Percentiles rank a stretch among this genome's conserved stretches.
Conservation (phyloP, 53 echinoderm and acorn worm species). For the Stichopus horrens region DNA sequence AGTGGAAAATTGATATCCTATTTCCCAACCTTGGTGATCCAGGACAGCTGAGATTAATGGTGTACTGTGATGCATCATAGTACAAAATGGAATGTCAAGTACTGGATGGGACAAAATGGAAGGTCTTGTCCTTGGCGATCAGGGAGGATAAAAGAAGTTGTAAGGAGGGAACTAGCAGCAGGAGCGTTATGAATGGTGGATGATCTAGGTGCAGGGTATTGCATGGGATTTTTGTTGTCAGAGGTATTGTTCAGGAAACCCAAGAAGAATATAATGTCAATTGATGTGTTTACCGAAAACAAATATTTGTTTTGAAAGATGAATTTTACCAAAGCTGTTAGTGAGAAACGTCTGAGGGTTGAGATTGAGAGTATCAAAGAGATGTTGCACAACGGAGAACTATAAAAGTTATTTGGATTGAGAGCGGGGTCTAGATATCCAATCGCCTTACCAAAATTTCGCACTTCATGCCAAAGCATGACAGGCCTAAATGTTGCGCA, state of each 20-base stretch:
- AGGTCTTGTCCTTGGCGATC: conserved; percentile 18
- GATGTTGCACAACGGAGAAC: conserved; percentile 25
- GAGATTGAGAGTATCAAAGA: conserved; percentile 33
- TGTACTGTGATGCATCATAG: conserved; percentile 38
- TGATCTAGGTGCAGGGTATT: not conserved
- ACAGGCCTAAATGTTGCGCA: not conserved
- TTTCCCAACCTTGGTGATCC: conserved; percentile 1
- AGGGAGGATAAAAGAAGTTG: not conserved
- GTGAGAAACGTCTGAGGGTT: conserved; percentile 10
- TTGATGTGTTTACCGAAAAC: conserved; percentile 20
- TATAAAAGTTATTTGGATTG: conserved; percentile 16
- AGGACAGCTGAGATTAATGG: not conserved
- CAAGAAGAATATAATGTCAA: not conserved
- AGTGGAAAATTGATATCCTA: conserved; percentile 6
- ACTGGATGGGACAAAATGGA: not conserved
- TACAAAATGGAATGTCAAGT: not conserved
- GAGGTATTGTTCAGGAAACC: not conserved
- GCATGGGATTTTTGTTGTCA: not conserved
- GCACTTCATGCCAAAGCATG: conserved; percentile 4
- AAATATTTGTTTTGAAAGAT: conserved; percentile 22
- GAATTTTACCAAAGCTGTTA: conserved; percentile 19
- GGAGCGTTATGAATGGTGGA: conserved; percentile 14
- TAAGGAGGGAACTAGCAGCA: not conserved
- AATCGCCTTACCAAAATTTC: conserved; percentile 18
- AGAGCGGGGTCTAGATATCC: conserved; percentile 1